phyloP scores from a whole-genome alignment of 2,888 invertebrate species.

The Stenchaetothrips biformis region DNA sequence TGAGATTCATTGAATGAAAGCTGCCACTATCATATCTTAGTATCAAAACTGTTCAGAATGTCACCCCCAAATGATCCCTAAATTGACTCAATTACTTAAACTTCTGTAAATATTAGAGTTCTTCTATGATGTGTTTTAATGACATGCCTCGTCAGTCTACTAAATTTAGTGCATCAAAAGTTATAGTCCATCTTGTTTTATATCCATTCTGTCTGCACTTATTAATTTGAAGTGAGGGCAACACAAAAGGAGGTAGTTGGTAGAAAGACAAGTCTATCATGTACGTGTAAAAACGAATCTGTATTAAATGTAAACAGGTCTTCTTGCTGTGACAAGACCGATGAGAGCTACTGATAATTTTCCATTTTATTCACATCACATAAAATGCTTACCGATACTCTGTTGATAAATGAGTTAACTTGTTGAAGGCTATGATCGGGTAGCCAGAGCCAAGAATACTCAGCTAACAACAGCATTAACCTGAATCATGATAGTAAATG shows the following conservation, averaged over 20 bases:
- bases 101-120: too few relatives aligned
- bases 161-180: neutral
- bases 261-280: slow-evolving; percentile 5
- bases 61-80: too few relatives aligned
- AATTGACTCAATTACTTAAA: too few relatives aligned
- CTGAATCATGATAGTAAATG: too few relatives aligned
- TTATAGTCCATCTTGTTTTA: neutral
- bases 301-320: slow-evolving; percentile 7
- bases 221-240: neutral
- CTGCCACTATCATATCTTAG: too few relatives aligned
- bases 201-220: slow-evolving; percentile 9
- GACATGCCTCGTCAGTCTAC: too few relatives aligned
- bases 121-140: too few relatives aligned
- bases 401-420: neutral
- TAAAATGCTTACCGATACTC: slow-evolving; percentile 16
- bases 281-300: slow-evolving; percentile 4
- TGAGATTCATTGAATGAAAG: too few relatives aligned
- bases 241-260: neutral
- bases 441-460: too few relatives aligned
- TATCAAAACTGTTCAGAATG: too few relatives aligned
- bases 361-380: slow-evolving; percentile 18
- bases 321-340: slow-evolving; percentile 1
- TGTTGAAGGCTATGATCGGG: too few relatives aligned
- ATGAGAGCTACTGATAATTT: neutral
- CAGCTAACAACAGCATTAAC: too few relatives aligned